These are phyloP conservation scores for Tor tambroides DNA, from an alignment of 2,113 vertebrate genomes.

Conservation along the genomic window DNA sequence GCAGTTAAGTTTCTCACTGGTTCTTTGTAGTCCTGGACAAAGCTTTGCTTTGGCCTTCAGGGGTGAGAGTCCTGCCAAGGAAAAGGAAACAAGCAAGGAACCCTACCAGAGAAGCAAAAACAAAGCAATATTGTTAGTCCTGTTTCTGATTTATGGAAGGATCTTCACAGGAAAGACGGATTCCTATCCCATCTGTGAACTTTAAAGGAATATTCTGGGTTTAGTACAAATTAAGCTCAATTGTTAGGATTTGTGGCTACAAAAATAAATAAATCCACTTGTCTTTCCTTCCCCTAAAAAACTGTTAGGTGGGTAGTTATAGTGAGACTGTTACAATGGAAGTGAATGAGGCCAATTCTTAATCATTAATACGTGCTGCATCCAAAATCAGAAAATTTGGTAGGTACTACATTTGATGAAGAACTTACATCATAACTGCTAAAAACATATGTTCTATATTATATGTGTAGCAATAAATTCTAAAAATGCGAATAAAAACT, in stretches of 20 bases:
- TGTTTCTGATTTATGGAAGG: conserved; percentile 64
- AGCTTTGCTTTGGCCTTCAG: conserved; percentile 62
- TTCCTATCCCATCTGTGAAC: not conserved
- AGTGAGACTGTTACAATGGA: not conserved
- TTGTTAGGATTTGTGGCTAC: not conserved
- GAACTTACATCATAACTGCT: too few relatives aligned
- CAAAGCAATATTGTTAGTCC: conserved; percentile 51
- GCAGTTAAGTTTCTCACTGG: conserved; percentile 48
- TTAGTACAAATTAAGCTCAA: not conserved
- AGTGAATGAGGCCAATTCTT: not conserved
- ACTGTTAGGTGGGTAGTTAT: not conserved
- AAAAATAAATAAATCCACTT: not conserved
- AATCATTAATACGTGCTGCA: not conserved
- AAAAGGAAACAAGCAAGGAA: conserved; percentile 61
- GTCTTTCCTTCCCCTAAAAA: not conserved
- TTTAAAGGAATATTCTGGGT: not conserved
- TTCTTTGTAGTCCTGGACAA: conserved; percentile 50
- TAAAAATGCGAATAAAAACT: too few relatives aligned
- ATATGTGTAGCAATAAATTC: too few relatives aligned
- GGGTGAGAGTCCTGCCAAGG: conserved; percentile 58
- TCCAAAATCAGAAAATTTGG: not conserved
- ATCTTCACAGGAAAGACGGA: conserved; percentile 24
- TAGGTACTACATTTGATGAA: too few relatives aligned
- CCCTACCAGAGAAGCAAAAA: conserved; percentile 50
- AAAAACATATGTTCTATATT: too few relatives aligned